Evolutionary conservation across 1,140 invertebrate genomes (phyloP).

Genomic region (Hydropsyche tenuis): DNA sequence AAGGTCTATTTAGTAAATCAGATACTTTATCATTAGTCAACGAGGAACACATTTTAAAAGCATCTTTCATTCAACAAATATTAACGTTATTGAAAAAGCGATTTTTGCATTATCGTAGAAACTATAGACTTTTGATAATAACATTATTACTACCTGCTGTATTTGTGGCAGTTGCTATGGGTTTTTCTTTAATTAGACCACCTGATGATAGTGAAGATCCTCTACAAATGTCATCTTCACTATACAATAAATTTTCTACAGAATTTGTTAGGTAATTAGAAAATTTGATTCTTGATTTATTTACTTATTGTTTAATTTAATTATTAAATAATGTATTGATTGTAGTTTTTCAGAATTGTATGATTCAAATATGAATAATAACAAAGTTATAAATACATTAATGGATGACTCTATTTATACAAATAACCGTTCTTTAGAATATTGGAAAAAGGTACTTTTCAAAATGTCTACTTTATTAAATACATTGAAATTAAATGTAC

Average conservation of each 20-base stretch:
- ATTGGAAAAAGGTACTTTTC: constrained; percentile 25
- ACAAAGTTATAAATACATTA: constrained; percentile 7
- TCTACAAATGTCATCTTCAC: constrained; percentile 60
- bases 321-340: background rate
- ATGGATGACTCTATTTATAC: constrained; percentile 26
- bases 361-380: background rate
- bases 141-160: constrained; percentile 68
- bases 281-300: background rate
- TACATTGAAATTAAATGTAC: background rate
- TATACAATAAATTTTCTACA: constrained; percentile 59
- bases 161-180: constrained; percentile 71
- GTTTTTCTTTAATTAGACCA: constrained; percentile 69
- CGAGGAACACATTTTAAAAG: background rate
- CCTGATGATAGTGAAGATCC: constrained; percentile 68
- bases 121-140: constrained; percentile 67
- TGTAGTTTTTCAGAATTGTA: background rate
- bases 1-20: background rate
- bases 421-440: constrained; percentile 16
- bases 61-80: constrained; percentile 50
- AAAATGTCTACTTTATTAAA: background rate
- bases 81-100: constrained; percentile 64
- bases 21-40: background rate
- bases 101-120: constrained; percentile 66
- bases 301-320: background rate
- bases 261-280: constrained; percentile 44